Percentiles rank a stretch among this genome's conserved stretches.
phyloP scores from a whole-genome alignment of 2,113 vertebrate genomes.

The Lasiurus cinereus region DNA sequence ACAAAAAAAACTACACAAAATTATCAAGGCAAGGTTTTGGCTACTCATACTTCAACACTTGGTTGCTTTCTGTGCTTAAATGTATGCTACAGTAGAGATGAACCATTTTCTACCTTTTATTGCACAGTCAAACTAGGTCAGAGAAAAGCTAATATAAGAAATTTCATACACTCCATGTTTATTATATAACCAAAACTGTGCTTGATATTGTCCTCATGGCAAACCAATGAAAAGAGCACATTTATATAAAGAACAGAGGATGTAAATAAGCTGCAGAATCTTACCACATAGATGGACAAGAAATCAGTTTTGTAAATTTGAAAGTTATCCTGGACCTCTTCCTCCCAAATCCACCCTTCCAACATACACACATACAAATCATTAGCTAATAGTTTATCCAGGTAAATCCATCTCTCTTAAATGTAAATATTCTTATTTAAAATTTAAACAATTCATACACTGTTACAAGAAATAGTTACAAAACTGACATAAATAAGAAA shows the following conservation, averaged over 20 bases:
- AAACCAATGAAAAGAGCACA: background rate
- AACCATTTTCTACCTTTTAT: constrained; percentile 50
- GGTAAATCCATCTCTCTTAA: background rate
- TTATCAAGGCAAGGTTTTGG: constrained; percentile 22
- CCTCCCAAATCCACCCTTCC: rapidly evolving
- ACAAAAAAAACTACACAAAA: constrained; percentile 25
- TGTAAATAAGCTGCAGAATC: constrained; percentile 36
- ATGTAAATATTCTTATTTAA: constrained; percentile 2
- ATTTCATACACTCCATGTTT: background rate
- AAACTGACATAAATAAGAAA: background rate
- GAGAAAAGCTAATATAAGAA: constrained; percentile 20
- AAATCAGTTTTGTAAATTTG: background rate
- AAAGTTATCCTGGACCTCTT: background rate
- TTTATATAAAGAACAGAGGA: background rate
- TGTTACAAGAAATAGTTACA: background rate
- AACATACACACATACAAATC: background rate
- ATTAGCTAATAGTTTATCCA: background rate
- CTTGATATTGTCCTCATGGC: constrained; percentile 6
- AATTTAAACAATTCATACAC: background rate
- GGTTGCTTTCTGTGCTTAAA: constrained; percentile 36
- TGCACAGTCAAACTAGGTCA: constrained; percentile 21
- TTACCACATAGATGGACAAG: background rate
- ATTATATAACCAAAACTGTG: background rate
- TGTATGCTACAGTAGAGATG: background rate
- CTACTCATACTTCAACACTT: constrained; percentile 7